Evolutionary conservation across 2,888 invertebrate species (phyloP).

Genomic region (Autographa pulchrina): DNA sequence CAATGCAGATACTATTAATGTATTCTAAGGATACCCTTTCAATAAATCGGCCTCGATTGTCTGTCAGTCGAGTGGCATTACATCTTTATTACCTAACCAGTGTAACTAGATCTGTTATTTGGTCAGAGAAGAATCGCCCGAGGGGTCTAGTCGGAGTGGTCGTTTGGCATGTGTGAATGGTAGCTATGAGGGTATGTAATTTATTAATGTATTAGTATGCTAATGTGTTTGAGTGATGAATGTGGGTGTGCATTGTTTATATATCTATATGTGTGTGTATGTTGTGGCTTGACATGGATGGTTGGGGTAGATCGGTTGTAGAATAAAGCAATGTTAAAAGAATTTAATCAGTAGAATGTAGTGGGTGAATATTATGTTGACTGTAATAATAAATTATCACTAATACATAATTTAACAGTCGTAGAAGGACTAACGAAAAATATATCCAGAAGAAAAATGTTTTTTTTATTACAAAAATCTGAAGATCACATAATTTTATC

Average conservation of each 20-base stretch:
- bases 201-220: conserved; percentile 52
- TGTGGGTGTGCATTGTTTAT: conserved; percentile 48
- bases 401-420: too few species aligned
- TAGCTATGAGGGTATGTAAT: conserved; percentile 43
- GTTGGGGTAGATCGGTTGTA: not conserved
- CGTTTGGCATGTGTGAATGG: conserved; percentile 41
- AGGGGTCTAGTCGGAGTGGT: conserved; percentile 17
- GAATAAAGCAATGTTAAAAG: not conserved
- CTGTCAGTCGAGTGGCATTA: conserved; percentile 65
- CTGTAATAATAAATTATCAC: too few species aligned
- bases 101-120: conserved; percentile 19
- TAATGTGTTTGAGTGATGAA: conserved; percentile 37
- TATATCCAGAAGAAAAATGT: too few species aligned
- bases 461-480: too few species aligned
- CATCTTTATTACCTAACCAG: conserved; percentile 48
- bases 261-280: conserved; percentile 27
- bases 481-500: too few species aligned
- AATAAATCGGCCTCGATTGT: conserved; percentile 68
- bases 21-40: conserved; percentile 47
- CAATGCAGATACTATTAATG: conserved; percentile 52
- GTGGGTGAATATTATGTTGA: not conserved
- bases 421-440: too few species aligned
- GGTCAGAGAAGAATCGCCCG: conserved; percentile 11
- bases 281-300: not conserved
- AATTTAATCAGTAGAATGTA: not conserved